Evolutionary conservation across 2,113 vertebrate genomes (phyloP).

Genomic region (Romanogobio albipinnatus): DNA sequence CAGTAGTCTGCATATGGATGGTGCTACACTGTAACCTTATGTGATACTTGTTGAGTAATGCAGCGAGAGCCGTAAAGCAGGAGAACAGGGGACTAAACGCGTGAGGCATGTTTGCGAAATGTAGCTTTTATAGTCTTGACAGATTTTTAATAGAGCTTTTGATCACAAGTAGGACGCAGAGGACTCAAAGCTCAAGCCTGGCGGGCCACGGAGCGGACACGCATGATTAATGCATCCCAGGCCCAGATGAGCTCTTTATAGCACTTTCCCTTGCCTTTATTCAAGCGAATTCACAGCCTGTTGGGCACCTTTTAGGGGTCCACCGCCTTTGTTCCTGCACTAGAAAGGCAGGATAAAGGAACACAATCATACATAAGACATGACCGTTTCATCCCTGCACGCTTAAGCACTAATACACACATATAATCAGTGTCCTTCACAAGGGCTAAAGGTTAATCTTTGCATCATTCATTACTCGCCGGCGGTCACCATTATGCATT

Average conservation of each 20-base stretch:
- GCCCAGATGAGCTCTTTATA: slow-evolving; percentile 29
- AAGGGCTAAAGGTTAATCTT: slow-evolving; percentile 50
- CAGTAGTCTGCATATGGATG: background rate
- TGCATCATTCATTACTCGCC: slow-evolving; percentile 51
- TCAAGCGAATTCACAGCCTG: slow-evolving; percentile 29
- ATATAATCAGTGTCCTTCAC: slow-evolving; percentile 40
- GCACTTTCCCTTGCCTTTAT: slow-evolving; percentile 31
- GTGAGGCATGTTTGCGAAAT: slow-evolving; percentile 29
- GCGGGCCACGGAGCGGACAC: slow-evolving; percentile 43
- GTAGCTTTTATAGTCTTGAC: slow-evolving; percentile 25
- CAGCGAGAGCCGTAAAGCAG: background rate
- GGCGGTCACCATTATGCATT: slow-evolving; percentile 21
- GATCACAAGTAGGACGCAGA: slow-evolving; percentile 43
- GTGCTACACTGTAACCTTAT: background rate
- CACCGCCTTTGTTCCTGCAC: slow-evolving; percentile 48
- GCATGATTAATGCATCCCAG: slow-evolving; percentile 53
- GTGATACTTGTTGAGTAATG: background rate
- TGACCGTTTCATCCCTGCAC: slow-evolving; percentile 37
- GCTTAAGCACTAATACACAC: slow-evolving; percentile 37
- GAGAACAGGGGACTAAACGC: background rate
- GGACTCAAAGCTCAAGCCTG: slow-evolving; percentile 45
- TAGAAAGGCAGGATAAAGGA: slow-evolving; percentile 45
- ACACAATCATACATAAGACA: slow-evolving; percentile 39
- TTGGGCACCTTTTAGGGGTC: slow-evolving; percentile 39
- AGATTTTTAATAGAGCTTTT: slow-evolving; percentile 55